phyloP scores from a whole-genome alignment of 2,888 invertebrate genomes.

The Drosophila paranaensis region DNA sequence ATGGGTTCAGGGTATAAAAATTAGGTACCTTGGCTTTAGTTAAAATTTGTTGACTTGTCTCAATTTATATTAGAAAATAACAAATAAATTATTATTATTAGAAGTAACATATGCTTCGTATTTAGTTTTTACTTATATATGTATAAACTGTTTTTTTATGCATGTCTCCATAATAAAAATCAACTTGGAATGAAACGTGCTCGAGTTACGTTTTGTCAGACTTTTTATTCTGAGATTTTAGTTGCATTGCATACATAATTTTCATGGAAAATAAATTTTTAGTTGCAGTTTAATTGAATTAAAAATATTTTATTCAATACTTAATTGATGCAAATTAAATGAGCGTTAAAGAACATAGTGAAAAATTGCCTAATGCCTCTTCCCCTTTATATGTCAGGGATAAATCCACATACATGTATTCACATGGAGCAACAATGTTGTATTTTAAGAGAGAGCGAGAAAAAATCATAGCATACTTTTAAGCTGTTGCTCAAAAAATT shows the following conservation, averaged over 20 bases:
- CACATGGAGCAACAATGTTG: constrained; percentile 46
- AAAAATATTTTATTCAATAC: background rate
- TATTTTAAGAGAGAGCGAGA: background rate
- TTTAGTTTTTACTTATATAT: too few species aligned
- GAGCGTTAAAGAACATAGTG: background rate
- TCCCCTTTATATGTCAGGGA: background rate
- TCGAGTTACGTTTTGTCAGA: background rate
- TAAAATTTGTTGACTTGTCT: background rate
- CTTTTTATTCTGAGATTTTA: background rate
- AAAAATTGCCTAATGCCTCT: background rate
- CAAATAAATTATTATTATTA: background rate
- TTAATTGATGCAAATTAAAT: constrained; percentile 1
- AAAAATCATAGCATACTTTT: constrained; percentile 64
- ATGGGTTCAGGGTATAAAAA: too few species aligned
- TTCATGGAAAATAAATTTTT: background rate
- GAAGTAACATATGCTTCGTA: background rate
- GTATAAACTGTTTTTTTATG: too few species aligned
- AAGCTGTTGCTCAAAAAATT: constrained; percentile 71
- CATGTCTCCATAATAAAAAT: background rate
- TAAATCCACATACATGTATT: background rate
- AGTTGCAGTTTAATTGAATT: background rate
- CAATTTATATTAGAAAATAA: background rate
- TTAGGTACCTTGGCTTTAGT: background rate
- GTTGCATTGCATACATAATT: background rate
- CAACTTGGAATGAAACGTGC: background rate